phyloP scores from a whole-genome alignment of 2,113 vertebrate species.

The Gavia stellata region DNA sequence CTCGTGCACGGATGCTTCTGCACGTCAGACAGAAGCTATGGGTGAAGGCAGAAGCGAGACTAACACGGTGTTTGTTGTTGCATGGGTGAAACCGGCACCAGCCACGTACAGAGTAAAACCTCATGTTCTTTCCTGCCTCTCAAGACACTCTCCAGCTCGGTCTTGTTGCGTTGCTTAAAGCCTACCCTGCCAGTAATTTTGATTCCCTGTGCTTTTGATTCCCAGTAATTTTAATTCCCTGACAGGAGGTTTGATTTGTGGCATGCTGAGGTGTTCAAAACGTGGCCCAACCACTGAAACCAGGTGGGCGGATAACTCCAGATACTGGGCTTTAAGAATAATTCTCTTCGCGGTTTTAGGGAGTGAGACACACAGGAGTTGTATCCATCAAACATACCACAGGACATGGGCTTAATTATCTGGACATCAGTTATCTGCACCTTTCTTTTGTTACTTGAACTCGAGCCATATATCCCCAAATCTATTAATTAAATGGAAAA shows the following conservation, averaged over 20 bases:
- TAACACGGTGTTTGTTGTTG: background rate
- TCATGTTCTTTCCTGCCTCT: background rate
- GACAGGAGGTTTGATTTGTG: background rate
- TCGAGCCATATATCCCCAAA: background rate
- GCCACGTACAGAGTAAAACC: background rate
- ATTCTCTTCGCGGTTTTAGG: background rate
- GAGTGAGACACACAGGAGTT: background rate
- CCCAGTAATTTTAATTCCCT: background rate
- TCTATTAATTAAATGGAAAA: background rate
- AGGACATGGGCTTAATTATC: fast-evolving
- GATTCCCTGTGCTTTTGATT: background rate
- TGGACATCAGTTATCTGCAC: background rate
- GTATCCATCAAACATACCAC: background rate
- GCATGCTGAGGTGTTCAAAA: background rate
- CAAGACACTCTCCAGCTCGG: too few species aligned
- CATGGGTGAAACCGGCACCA: background rate
- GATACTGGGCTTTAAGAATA: background rate
- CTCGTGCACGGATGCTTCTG: background rate
- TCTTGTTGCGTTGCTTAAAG: background rate
- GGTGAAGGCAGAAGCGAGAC: background rate
- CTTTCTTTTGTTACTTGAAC: background rate
- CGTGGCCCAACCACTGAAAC: background rate
- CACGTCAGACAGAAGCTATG: background rate
- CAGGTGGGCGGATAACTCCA: background rate
- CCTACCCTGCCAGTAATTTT: background rate